Evolutionary conservation across 2,797 vertebrate species (phyloP).

Genomic region (Acestrorhynchus altus): DNA sequence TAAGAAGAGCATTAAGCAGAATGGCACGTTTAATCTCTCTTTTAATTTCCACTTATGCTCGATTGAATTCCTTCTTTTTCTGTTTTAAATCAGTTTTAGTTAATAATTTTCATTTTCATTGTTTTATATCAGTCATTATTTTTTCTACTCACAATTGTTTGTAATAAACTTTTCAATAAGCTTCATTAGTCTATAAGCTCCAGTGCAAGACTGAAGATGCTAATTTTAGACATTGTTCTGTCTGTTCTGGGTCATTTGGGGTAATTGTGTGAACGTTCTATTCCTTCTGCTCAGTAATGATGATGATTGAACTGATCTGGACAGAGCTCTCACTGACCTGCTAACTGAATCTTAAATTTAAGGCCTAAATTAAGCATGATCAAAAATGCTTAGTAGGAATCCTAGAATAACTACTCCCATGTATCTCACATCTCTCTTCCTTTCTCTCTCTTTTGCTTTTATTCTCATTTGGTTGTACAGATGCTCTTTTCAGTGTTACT

Average conservation of each 20-base stretch:
- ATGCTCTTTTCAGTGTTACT: background rate
- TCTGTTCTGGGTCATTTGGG: too few species aligned
- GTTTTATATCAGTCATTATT: too few species aligned
- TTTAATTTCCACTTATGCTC: too few species aligned
- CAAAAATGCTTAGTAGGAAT: background rate
- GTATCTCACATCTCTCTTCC: background rate
- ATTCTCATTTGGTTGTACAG: background rate
- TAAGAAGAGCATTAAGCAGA: too few species aligned
- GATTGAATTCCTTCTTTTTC: too few species aligned
- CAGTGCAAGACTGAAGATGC: background rate
- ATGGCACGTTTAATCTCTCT: too few species aligned
- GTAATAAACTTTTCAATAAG: too few species aligned
- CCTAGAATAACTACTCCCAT: background rate
- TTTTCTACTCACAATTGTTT: too few species aligned
- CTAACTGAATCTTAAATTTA: too few species aligned
- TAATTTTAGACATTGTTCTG: too few species aligned
- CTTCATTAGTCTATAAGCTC: background rate
- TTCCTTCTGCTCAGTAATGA: background rate
- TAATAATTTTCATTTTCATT: too few species aligned
- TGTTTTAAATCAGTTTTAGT: too few species aligned
- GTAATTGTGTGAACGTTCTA: background rate
- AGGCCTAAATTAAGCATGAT: background rate
- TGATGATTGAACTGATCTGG: background rate
- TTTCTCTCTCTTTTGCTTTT: background rate
- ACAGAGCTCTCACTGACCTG: background rate